Evolutionary conservation across 2,888 invertebrate species (phyloP), one percentile per base, ranked within the genome.

Genomic region (Balanococcus diminutus): DNA sequence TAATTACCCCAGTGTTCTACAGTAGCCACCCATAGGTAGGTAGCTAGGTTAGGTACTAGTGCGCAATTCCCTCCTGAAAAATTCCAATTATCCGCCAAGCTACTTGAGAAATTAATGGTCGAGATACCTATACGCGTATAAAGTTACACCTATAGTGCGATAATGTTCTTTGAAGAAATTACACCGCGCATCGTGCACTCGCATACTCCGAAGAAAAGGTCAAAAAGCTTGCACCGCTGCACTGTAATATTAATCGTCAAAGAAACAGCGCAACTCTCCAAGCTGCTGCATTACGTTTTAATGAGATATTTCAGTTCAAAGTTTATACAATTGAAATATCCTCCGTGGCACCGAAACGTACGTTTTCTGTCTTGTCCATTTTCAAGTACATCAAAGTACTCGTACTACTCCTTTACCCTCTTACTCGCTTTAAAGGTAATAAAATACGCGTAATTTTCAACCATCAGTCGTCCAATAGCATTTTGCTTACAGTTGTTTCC

Each of bases 231-330:
- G 28, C 28, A 67, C 67, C 67, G 31, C 28, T 28, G 28, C 28
- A 67, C 67, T 31, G 31, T 8, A 22, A 67, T 67, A 28, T 1
- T 16, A 67, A 16, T 67, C 67, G 67, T 67, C 28, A 61, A 25
- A 25, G 61, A 67, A 67, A 25, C 28, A 25, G 25, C 25, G 14
- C 67, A 28, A 28, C 28, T 61, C 22, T 11, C 46, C n/a, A n/a
- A 46, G 28, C 67, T 67, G 28, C 67, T 67, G 67, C 67, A 67
- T 67, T 67, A 67, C 67, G 67, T 67, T 67, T 22, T 67, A 67
- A 67, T 67, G 67, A 67, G 67, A 67, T 67, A 67, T 67, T 67
- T 67, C 28, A 67, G 67, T 67, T 67, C 67, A 67, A 67, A 67
- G 67, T 67, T 67, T 67, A 56, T 56, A 28, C 67, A 67, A 67